Evolutionary conservation across 2,888 invertebrate species (phyloP), one percentile per base, ranked within the genome.

Genomic region (Perithous albicinctus): DNA sequence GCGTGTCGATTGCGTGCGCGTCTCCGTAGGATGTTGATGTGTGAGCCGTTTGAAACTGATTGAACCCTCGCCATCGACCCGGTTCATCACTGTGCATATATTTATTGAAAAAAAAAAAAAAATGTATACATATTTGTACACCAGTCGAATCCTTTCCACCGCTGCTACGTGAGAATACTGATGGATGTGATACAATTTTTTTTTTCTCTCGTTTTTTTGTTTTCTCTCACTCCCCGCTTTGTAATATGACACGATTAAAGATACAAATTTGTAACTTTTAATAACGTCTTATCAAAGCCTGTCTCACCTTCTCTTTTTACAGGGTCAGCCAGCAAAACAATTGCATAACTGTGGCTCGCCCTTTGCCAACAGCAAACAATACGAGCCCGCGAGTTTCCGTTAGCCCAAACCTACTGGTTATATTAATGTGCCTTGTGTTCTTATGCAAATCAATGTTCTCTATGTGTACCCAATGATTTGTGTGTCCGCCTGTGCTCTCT

Each of bases 381-480:
- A 72, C 66, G 75, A 75, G 64, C 51, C 78, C 26, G 66, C 78
- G 75, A 26, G 51, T 81, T 74, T 59, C 38, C 73, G 78, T 78
- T 78, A 74, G 48, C 51, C 51, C 78, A 48, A 82, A 76, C 64
- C 82, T 82, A 51, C 75, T 82, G 70, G 72, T 82, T 78, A 48
- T 82, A 43, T 66, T 78, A 29, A 59, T 82, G 66, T 82, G 78
- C 66, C 59, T 78, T 72, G 78, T 75, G 66, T 66, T 82, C 35
- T 51, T 82, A 67, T 82, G 75, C 75, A 82, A 78, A 82, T 82
- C 82, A 43, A 70, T 82, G 74, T 78, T 82, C 43, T 78, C 75
- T 18, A 67, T 82, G 82, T 82, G 70, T 78, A 78, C 70, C 64
- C 61, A 75, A 64, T 82, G 66, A 75, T 75, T 73, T 51, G 46